Conservation (phyloP, 2,797 vertebrate species). For the Buceros bicornis region DNA sequence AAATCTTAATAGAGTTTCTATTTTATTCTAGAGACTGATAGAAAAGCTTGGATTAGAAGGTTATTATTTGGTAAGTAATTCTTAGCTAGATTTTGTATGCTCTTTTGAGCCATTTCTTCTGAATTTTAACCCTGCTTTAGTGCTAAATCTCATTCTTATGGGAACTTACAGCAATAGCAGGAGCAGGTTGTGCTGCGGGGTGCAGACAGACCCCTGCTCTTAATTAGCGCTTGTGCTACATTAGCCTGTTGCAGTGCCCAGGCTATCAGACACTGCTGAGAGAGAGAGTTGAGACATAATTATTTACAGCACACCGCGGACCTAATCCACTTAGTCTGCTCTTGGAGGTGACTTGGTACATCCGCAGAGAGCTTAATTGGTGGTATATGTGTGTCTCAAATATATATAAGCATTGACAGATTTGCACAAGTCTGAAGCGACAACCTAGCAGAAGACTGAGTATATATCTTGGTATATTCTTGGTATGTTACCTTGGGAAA, state of each 20-base stretch:
- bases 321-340: background rate
- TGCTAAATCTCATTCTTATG: background rate
- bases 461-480: background rate
- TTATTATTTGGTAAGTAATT: background rate
- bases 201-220: background rate
- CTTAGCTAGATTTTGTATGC: background rate
- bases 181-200: background rate
- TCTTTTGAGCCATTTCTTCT: background rate
- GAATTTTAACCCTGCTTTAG: background rate
- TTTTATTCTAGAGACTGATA: background rate
- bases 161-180: background rate
- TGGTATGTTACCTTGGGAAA: background rate
- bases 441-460: background rate
- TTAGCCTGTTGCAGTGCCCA: background rate
- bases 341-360: background rate
- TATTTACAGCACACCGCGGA: background rate
- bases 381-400: background rate
- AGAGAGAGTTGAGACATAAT: background rate
- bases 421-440: background rate
- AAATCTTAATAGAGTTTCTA: background rate
- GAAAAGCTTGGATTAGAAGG: background rate
- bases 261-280: background rate
- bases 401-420: background rate
- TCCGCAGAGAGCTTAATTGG: background rate
- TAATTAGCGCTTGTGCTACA: accelerated